Conservation (phyloP, 2,797 vertebrate species). For the Numenius phaeopus region DNA sequence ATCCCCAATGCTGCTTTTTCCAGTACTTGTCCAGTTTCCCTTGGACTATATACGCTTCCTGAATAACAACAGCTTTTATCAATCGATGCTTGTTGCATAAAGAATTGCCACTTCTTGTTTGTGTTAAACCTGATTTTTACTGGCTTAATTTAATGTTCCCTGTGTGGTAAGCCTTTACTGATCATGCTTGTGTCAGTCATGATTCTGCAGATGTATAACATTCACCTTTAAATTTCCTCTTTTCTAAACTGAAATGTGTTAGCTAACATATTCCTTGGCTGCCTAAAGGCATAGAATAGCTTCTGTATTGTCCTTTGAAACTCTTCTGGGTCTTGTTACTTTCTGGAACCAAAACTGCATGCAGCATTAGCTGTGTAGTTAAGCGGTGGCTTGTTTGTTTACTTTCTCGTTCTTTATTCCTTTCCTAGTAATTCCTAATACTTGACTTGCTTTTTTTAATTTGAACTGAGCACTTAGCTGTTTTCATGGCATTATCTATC, state of each 20-base stretch:
- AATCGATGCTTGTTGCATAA: background rate
- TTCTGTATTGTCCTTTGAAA: background rate
- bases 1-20: background rate
- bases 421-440: background rate
- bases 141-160: background rate
- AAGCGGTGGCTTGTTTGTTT: background rate
- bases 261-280: background rate
- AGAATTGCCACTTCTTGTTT: background rate
- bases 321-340: background rate
- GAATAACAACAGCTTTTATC: background rate
- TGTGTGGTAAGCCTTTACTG: background rate
- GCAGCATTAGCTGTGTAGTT: background rate
- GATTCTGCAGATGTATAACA: background rate
- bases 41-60: background rate
- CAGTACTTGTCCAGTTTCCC: background rate
- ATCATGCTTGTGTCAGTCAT: background rate
- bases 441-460: background rate
- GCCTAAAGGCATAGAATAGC: background rate
- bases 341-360: background rate
- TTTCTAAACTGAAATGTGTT: background rate
- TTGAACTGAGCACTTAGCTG: background rate
- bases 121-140: background rate
- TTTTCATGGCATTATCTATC: background rate
- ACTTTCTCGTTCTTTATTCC: background rate
- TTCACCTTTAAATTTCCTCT: background rate